These are phyloP conservation scores for Spermophilus dauricus DNA, from an alignment of 2,113 vertebrate species.

Conservation along the genomic window DNA sequence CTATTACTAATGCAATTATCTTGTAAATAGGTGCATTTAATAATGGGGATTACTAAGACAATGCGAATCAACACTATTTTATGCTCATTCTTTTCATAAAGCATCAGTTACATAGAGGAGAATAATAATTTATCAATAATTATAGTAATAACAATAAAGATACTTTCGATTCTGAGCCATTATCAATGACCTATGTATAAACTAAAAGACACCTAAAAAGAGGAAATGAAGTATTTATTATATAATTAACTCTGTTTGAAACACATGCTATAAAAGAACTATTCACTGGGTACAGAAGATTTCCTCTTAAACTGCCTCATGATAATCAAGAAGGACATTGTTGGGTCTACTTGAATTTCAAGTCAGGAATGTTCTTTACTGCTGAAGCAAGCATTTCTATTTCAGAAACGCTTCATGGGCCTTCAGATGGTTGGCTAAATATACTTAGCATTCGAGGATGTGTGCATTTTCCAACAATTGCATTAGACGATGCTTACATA, in stretches of 20 bases:
- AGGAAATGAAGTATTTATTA: slow-evolving; percentile 22
- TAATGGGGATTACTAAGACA: background rate
- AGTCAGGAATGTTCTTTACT: slow-evolving; percentile 84
- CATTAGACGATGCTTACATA: slow-evolving; percentile 77
- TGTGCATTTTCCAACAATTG: slow-evolving; percentile 76
- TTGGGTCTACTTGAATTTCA: slow-evolving; percentile 78
- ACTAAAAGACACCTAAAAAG: slow-evolving; percentile 30
- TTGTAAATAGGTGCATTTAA: background rate
- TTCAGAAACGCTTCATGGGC: slow-evolving; percentile 77
- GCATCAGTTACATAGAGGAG: background rate
- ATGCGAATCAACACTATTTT: background rate
- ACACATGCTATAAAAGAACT: slow-evolving; percentile 61
- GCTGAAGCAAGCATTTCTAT: slow-evolving; percentile 83
- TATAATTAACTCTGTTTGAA: slow-evolving; percentile 58
- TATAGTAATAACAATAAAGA: background rate
- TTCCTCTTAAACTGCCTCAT: background rate
- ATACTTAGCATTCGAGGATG: slow-evolving; percentile 79
- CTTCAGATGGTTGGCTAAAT: slow-evolving; percentile 79
- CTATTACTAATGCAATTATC: background rate
- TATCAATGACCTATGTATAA: slow-evolving; percentile 50
- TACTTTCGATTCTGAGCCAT: background rate
- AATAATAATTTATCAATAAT: slow-evolving; percentile 26
- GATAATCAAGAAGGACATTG: slow-evolving; percentile 78
- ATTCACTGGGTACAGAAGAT: slow-evolving; percentile 69
- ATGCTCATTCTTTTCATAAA: background rate